Base-by-base conservation (phyloP, 2,113 vertebrate species). In the Cricetomys ansorgei region DNA sequence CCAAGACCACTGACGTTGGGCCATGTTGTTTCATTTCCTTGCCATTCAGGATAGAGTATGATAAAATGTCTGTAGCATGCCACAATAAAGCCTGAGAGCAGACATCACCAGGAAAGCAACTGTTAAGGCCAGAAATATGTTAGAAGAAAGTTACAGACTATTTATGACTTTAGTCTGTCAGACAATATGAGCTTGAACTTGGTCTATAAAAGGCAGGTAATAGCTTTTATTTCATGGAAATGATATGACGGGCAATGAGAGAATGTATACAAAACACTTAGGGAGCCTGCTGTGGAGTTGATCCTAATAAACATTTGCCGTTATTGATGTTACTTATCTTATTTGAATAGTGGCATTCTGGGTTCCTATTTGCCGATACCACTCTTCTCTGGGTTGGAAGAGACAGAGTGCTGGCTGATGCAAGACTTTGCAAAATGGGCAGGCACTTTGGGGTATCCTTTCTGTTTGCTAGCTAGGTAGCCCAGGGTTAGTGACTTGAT, bases 281-380 rank as follows among this genome's bases (percentile, higher is more conserved):
- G 31, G 83, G 67, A 92, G 15, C 79, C 76, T 92, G 84, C 57
- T 43, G 85, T 45, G 25, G 53, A 84, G 67, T 55, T 92, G 73
- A 76, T 83, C 73, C 92, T 94, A 85, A 92, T 81, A 91, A 96
- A 96, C 88, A 43, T 83, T 91, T 95, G 72, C 72, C 80, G 45
- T 95, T 91, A 79, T 83, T 65, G 7, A 85, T 94, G 55, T 16
- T 85, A 55, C 59, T 93, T 19, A 79, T 96, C 80, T 94, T 93
- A 88, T 81, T 73, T 81, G 80, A 48, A 85, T 64, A 85, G n/a
- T 93, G 64, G 72, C 53, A 31, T 53, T 94, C 27, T 50, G 53
- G 50, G 31, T 88, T 84, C 86, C 76, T 48, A 81, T 64, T 10
- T 96, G n/a, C 81, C n/a, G 93, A 48, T 89, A 50, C 91, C 84